phyloP scores from a whole-genome alignment of 1,140 invertebrate genomes.

The Ips typographus region DNA sequence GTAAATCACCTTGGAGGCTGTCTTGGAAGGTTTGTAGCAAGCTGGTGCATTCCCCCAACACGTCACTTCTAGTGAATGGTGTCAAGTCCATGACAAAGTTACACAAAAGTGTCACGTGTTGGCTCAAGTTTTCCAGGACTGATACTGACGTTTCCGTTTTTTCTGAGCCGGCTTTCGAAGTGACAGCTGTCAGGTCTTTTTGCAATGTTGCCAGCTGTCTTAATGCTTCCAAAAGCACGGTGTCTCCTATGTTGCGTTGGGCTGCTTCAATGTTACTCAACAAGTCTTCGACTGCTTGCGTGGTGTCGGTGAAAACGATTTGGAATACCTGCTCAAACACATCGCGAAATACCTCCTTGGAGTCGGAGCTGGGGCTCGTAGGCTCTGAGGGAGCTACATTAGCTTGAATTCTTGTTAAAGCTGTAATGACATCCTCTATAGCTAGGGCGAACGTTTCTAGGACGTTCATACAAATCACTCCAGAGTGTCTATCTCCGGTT shows the following conservation, averaged over 20 bases:
- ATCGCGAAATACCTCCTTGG: slow-evolving; percentile 44
- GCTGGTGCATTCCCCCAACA: slow-evolving; percentile 48
- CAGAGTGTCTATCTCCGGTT: slow-evolving; percentile 35
- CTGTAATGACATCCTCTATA: slow-evolving; percentile 56
- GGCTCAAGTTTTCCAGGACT: slow-evolving; percentile 45
- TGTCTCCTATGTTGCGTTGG: slow-evolving; percentile 41
- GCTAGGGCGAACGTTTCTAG: slow-evolving; percentile 56
- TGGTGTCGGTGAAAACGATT: slow-evolving; percentile 46
- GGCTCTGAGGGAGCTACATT: slow-evolving; percentile 17
- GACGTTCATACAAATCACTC: slow-evolving; percentile 48
- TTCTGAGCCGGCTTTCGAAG: slow-evolving; percentile 28
- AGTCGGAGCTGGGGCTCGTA: slow-evolving; percentile 11
- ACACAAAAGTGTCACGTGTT: slow-evolving; percentile 47
- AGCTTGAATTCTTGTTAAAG: slow-evolving; percentile 30
- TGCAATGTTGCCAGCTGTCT: slow-evolving; percentile 46
- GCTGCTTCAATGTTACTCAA: slow-evolving; percentile 48
- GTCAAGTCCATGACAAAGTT: slow-evolving; percentile 45
- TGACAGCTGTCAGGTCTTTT: slow-evolving; percentile 45
- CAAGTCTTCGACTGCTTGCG: slow-evolving; percentile 45
- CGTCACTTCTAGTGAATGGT: slow-evolving; percentile 37
- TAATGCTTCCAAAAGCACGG: slow-evolving; percentile 44
- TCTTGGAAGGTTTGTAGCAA: slow-evolving; percentile 46
- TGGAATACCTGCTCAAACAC: slow-evolving; percentile 49
- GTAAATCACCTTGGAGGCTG: slow-evolving; percentile 29
- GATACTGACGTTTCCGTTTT: slow-evolving; percentile 43